phyloP scores from a whole-genome alignment of 2,888 invertebrate species.

The Clostera curtula region DNA sequence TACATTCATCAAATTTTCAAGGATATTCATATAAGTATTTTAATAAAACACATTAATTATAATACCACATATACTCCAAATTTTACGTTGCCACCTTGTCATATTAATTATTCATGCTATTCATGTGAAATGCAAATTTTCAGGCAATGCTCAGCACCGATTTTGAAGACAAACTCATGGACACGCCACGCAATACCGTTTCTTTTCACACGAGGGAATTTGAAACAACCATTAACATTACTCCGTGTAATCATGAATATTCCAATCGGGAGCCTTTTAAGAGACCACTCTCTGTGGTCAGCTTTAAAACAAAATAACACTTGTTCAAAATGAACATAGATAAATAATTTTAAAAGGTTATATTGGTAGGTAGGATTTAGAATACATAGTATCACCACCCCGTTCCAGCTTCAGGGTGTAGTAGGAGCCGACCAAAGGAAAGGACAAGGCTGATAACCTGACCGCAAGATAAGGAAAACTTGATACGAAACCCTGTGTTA shows the following conservation, averaged over 20 bases:
- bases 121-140: slow-evolving; percentile 20
- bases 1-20: no score
- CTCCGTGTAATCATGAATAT: slow-evolving; percentile 57
- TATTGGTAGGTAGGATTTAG: no score
- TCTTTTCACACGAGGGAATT: slow-evolving; percentile 51
- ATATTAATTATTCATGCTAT: slow-evolving; percentile 15
- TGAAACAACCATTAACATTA: slow-evolving; percentile 58
- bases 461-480: no score
- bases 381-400: no score
- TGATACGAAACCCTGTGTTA: no score
- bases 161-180: slow-evolving; percentile 35
- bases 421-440: no score
- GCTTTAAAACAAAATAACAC: slow-evolving; percentile 42
- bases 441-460: no score
- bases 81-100: no score
- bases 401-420: no score
- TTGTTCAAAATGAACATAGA: no score
- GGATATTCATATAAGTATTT: no score
- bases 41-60: background rate
- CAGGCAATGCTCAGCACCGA: slow-evolving; percentile 25
- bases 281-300: slow-evolving; percentile 34
- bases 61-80: background rate
- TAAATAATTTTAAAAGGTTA: no score
- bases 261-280: slow-evolving; percentile 55
- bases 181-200: slow-evolving; percentile 32